Evolutionary conservation across 2,113 vertebrate species (phyloP).

Genomic region (Lepus americanus): DNA sequence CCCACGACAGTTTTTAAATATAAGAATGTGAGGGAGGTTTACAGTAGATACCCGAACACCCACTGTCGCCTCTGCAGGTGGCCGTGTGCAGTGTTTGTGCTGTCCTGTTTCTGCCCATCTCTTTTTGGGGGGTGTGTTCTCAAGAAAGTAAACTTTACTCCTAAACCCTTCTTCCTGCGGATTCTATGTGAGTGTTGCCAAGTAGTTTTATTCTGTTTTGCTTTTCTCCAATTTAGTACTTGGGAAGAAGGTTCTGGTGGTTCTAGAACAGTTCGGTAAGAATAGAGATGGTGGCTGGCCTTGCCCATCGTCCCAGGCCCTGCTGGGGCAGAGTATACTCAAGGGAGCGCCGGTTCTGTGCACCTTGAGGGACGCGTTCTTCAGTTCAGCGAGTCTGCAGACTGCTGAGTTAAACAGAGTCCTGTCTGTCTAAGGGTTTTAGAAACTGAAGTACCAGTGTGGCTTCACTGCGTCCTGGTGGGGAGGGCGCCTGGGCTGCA

Average conservation of each 20-base stretch:
- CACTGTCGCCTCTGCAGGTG: background rate
- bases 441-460: too few relatives aligned
- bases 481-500: too few relatives aligned
- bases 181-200: slow-evolving; percentile 26
- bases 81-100: background rate
- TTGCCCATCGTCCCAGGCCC: too few relatives aligned
- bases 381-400: too few relatives aligned
- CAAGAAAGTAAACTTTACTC: slow-evolving; percentile 32
- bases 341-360: too few relatives aligned
- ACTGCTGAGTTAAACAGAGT: too few relatives aligned
- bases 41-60: background rate
- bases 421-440: too few relatives aligned
- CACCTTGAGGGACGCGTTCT: too few relatives aligned
- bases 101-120: background rate
- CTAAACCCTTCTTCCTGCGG: background rate
- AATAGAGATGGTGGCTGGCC: too few relatives aligned
- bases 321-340: too few relatives aligned
- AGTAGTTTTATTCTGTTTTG: slow-evolving; percentile 45
- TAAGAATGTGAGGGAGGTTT: slow-evolving; percentile 37
- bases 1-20: slow-evolving; percentile 37
- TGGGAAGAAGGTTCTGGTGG: background rate
- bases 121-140: background rate
- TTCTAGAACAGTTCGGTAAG: too few relatives aligned
- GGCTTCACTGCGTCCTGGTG: too few relatives aligned
- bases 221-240: slow-evolving; percentile 34